Percentiles rank a stretch among this genome's conserved stretches.
Conservation (phyloP, 2,113 vertebrate species). For the Procavia capensis region DNA sequence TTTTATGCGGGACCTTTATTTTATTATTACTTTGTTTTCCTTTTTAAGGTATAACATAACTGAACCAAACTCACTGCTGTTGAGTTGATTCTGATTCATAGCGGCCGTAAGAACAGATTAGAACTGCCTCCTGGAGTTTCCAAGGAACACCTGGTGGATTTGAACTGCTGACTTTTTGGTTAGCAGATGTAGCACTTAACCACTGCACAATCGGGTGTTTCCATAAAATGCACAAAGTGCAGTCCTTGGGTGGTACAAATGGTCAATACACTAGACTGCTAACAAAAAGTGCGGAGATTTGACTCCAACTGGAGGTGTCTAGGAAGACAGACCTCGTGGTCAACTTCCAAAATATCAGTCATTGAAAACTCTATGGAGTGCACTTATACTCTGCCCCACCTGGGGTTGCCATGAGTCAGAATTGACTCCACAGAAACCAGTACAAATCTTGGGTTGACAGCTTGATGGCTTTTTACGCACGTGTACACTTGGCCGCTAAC, state of each 20-base stretch:
- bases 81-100: too few relatives aligned
- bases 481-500: too few relatives aligned
- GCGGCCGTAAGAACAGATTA: too few relatives aligned
- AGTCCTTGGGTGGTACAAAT: background rate
- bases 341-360: background rate
- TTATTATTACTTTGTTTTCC: background rate
- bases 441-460: background rate
- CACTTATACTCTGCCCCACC: background rate
- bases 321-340: background rate
- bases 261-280: background rate
- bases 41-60: background rate
- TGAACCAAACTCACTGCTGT: too few relatives aligned
- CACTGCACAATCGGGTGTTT: too few relatives aligned
- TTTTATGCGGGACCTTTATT: background rate
- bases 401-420: too few relatives aligned
- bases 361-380: background rate
- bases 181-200: too few relatives aligned
- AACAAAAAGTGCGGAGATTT: background rate
- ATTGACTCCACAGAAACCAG: background rate
- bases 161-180: too few relatives aligned
- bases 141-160: too few relatives aligned
- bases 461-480: background rate
- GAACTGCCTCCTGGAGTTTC: too few relatives aligned
- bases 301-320: background rate
- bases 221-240: background rate